A percentile compares a stretch with the other conserved stretches of the same genome.
phyloP scores from a whole-genome alignment of 2,888 invertebrate genomes.

The Ichneumon xanthorius region DNA sequence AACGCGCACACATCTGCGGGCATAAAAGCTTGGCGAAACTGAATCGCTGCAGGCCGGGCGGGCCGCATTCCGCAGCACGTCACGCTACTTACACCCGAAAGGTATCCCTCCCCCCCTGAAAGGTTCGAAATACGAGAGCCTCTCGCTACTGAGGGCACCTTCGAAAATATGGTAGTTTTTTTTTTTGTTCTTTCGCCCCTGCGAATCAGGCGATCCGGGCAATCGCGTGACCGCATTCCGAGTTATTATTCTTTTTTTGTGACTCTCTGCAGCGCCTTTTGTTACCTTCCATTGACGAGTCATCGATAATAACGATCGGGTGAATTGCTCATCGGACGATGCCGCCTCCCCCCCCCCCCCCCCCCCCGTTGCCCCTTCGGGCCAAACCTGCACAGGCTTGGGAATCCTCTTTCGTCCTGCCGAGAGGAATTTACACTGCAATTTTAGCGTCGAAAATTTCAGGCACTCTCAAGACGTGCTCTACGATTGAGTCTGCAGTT shows the following conservation, averaged over 20 bases:
- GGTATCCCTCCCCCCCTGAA: conserved; percentile 3
- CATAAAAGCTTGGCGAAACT: conserved; percentile 1
- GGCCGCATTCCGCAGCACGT: not conserved
- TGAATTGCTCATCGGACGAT: not conserved
- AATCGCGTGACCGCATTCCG: conserved; percentile 62
- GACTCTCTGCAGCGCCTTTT: conserved; percentile 14
- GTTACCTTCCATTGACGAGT: conserved; percentile 17
- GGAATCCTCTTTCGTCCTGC: not conserved
- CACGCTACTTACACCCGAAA: conserved; percentile 10
- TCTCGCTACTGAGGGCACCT: not conserved
- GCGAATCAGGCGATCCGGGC: conserved; percentile 39
- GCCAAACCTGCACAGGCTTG: no score
- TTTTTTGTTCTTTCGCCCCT: conserved; percentile 25
- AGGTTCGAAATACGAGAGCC: conserved; percentile 11
- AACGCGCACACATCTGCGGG: not conserved
- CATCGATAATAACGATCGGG: conserved; percentile 13
- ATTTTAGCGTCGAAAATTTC: not conserved
- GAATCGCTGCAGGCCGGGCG: not conserved
- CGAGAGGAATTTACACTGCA: not conserved
- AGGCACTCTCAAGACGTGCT: not conserved
- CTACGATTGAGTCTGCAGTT: not conserved
- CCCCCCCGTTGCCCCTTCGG: not conserved
- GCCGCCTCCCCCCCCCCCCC: not conserved
- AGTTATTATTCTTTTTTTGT: conserved; percentile 38
- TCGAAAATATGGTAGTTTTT: not conserved